Evolutionary conservation across 1,140 invertebrate species (phyloP), one percentile per base, ranked within the genome.

Genomic region (Schlechtendalia chinensis): DNA sequence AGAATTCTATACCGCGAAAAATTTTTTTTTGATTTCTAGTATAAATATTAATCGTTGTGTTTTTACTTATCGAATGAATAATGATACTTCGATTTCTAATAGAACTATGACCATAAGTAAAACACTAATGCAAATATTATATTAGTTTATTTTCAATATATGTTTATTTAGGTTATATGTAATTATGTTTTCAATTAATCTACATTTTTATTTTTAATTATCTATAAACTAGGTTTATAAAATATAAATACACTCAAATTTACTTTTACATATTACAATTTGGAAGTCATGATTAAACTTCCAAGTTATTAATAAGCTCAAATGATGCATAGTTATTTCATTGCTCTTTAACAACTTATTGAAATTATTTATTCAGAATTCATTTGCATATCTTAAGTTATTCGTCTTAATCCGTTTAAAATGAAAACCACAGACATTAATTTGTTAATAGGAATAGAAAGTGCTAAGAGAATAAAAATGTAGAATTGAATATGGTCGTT

Each of bases 341-440:
- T 69, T 69, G 6, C 2, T 24, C 39, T 27, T 27, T 69, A 27
- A 50, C 67, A 69, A 14, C 45, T 50, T 69, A 69, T 50, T 69
- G 45, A 27, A 69, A 50, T 69, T 69, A 69, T 69, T 69, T 69
- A 69, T 69, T 69, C 45, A 69, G 47, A 69, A 50, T 24, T 4
- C 4, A 69, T 69, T 69, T 69, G 67, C 67, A 50, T 69, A 69
- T 47, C 6, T 69, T 69, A 47, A 50, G 45, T 50, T 69, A 47
- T 69, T 24, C 67, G 67, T 58, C 5, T 1, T 65, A 50, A 69
- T 50, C 45, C 22, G 45, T 69, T 69, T 69, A 69, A 24, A 50
- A 69, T 8, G 22, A 50, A 69, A 69, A 69, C 22, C 67, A 69
- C 14, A 16, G 22, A 47, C n/a, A 24, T 69, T 50, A 69, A 69